A percentile compares a stretch with the other conserved stretches of the same genome.
These are phyloP conservation scores for Decapterus maruadsi DNA, from an alignment of 2,797 vertebrate species.

Conservation along the genomic window DNA sequence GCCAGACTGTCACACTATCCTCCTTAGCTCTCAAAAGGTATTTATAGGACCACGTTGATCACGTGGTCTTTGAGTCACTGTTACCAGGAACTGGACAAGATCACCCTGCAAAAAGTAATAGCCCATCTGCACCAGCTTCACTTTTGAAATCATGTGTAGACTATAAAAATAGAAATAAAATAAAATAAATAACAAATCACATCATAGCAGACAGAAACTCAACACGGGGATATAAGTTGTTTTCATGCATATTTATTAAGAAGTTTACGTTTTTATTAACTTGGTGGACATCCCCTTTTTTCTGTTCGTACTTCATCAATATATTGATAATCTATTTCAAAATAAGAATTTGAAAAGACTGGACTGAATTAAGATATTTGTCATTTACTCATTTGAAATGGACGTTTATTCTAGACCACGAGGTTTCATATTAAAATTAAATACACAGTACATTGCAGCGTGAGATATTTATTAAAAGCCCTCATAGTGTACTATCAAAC, in stretches of 20 bases:
- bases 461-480: constrained; percentile 7
- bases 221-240: neutral
- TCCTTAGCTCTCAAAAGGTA: constrained; percentile 81
- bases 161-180: neutral
- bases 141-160: neutral
- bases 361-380: neutral
- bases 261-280: neutral
- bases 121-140: neutral
- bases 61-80: constrained; percentile 84
- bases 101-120: constrained; percentile 47
- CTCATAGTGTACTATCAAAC: neutral
- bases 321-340: neutral
- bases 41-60: constrained; percentile 84
- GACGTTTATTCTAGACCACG: neutral
- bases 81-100: constrained; percentile 80
- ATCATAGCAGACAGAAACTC: accelerated
- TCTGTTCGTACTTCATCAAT: neutral
- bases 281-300: neutral
- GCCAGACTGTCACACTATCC: constrained; percentile 80
- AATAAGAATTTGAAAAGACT: no score
- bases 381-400: neutral
- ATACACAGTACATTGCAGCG: constrained; percentile 26
- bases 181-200: neutral
- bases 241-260: neutral
- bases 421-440: neutral